Evolutionary conservation across 2,797 vertebrate genomes (phyloP), one percentile per base, ranked within the genome.

Genomic region (Trachurus trachurus): DNA sequence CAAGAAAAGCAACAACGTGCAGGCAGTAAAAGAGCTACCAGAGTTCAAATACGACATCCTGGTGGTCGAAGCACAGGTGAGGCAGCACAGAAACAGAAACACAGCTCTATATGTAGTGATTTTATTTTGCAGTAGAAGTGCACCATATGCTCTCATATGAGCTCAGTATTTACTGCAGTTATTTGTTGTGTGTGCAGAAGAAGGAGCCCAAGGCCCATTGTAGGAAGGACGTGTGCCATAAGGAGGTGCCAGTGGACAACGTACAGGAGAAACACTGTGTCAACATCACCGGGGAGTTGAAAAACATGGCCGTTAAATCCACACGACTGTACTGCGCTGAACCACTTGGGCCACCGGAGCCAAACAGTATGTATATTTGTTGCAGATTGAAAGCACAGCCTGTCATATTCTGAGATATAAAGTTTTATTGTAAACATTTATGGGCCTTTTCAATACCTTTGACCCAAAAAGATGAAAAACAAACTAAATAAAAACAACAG

Each of bases 31-130:
- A 0, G 0, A 0, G 0, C 66, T 83, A 0, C 78, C 76, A 1
- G 0, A 0, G 1, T 88, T 92, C 16, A 0, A 0, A 0, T 92
- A 88, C 19, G 0, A 5, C 0, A 57, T 89, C 0, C 0, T 0
- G 0, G 0, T 80, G 15, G 0, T 9, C 10, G 9, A 9, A 10
- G 42, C 11, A 37, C 12, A 90, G 92, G 93, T 94, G 29, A 70
- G 83, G 21, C 19, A 19, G 22, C 73, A 42, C 39, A 47, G 29
- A 76, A 29, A 4, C 42, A 15, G 7, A 59, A 65, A 26, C 26
- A 15, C 6, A 2, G 3, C 37, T 37, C 1, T 54, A 15, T 37
- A 10, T 49, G 21, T 21, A 19, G 44, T 7, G 1, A 67, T n/a
- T 10, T 8, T 3, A 47, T 31, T 31, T 34, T 49, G 42, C 26